Evolutionary conservation across 2,888 invertebrate species (phyloP).

Genomic region (Trichopoda pennipes): DNA sequence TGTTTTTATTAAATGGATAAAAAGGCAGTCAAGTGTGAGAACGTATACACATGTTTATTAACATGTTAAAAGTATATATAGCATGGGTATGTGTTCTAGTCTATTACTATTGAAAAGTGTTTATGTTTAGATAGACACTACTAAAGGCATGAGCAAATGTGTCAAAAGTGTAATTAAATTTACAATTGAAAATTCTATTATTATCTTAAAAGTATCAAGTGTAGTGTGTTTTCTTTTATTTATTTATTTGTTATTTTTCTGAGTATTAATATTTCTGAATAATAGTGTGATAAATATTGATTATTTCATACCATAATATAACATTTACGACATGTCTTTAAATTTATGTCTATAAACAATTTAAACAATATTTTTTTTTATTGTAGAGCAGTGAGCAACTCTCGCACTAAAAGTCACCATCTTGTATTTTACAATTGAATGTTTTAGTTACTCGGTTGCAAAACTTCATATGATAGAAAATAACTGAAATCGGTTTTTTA

Average conservation of each 20-base stretch:
- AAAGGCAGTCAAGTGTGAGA: constrained; percentile 56
- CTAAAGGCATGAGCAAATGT: constrained; percentile 59
- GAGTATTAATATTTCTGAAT: background rate
- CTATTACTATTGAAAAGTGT: constrained; percentile 24
- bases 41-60: constrained; percentile 51
- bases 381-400: no score
- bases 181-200: constrained; percentile 62
- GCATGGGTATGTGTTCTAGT: background rate
- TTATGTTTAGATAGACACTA: background rate
- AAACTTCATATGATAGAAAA: no score
- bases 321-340: background rate
- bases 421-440: no score
- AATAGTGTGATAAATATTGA: constrained; percentile 22
- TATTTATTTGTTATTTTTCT: background rate
- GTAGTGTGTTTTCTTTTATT: constrained; percentile 9
- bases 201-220: constrained; percentile 51
- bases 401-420: no score
- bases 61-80: background rate
- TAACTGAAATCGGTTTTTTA: no score
- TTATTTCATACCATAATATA: constrained; percentile 42
- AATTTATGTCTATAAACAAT: background rate
- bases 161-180: constrained; percentile 68
- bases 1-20: constrained; percentile 14
- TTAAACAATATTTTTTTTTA: no score
- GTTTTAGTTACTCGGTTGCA: no score